Evolutionary conservation across 1,140 invertebrate species (phyloP).

Genomic region (Drosophila hydei): DNA sequence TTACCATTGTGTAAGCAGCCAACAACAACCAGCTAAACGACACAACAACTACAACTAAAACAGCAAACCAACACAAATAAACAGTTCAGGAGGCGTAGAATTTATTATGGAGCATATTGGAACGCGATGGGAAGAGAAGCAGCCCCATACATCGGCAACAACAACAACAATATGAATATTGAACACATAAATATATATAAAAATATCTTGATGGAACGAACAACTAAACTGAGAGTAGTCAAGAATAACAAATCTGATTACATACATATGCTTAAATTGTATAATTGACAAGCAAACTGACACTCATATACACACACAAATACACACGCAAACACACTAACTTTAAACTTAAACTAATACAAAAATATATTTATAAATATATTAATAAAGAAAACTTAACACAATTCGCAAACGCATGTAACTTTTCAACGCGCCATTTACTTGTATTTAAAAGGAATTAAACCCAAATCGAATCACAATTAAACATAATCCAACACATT

Average conservation of each 20-base stretch:
- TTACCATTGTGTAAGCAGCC: slow-evolving; percentile 76
- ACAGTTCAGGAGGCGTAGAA: slow-evolving; percentile 7
- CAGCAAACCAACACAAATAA: background rate
- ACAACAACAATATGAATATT: slow-evolving; percentile 37
- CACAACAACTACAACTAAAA: slow-evolving; percentile 54
- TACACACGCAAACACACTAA: slow-evolving; percentile 2
- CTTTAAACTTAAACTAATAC: slow-evolving; percentile 13
- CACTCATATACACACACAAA: background rate
- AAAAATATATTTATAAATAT: slow-evolving; percentile 2
- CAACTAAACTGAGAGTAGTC: slow-evolving; percentile 8
- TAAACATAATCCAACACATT: slow-evolving; percentile 20
- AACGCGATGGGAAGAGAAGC: slow-evolving; percentile 2
- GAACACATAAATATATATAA: slow-evolving; percentile 8
- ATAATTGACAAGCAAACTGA: slow-evolving; percentile 19
- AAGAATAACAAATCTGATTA: slow-evolving; percentile 21
- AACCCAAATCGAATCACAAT: slow-evolving; percentile 25
- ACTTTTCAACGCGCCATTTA: slow-evolving; percentile 76
- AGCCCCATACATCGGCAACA: slow-evolving; percentile 13
- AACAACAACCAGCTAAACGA: slow-evolving; percentile 27
- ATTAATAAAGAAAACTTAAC: background rate
- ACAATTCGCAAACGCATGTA: slow-evolving; percentile 72
- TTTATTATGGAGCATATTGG: slow-evolving; percentile 1
- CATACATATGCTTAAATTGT: slow-evolving; percentile 25
- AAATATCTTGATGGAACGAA: slow-evolving; percentile 9
- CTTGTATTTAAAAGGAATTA: slow-evolving; percentile 18